Conservation (phyloP, 2,113 vertebrate species). For the Hemibagrus wyckioides region DNA sequence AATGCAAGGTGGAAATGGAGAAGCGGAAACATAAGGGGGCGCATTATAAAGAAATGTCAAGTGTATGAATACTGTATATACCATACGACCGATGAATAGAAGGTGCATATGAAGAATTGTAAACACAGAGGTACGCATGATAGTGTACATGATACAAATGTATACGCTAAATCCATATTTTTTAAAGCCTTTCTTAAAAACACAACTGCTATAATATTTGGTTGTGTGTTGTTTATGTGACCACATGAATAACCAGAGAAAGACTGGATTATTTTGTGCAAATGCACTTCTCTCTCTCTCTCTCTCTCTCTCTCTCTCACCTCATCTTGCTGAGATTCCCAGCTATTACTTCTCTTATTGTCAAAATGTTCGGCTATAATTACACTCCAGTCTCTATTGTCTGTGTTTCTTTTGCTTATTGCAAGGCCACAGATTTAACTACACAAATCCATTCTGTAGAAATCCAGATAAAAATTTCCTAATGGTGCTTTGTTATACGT, state of each 20-base stretch:
- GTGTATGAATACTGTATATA: too few species aligned
- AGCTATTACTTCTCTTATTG: slow-evolving; percentile 9
- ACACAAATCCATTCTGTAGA: background rate
- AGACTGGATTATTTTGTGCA: background rate
- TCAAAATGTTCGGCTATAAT: background rate
- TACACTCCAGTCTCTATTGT: background rate
- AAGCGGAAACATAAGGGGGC: too few species aligned
- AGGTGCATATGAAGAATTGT: too few species aligned
- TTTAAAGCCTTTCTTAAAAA: background rate
- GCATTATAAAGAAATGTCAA: too few species aligned
- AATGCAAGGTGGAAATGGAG: too few species aligned
- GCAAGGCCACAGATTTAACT: background rate
- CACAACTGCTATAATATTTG: background rate
- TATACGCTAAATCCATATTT: background rate
- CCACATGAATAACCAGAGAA: background rate
- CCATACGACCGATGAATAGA: too few species aligned
- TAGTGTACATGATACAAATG: background rate
- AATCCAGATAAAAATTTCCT: background rate
- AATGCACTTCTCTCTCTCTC: background rate
- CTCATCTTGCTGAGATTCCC: background rate
- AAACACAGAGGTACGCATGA: background rate
- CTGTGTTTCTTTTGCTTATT: background rate
- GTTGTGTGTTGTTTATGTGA: background rate
- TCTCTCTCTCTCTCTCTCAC: background rate
- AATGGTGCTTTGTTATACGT: background rate